Conservation (phyloP, 1,140 invertebrate species). For the Anastatus disparis region DNA sequence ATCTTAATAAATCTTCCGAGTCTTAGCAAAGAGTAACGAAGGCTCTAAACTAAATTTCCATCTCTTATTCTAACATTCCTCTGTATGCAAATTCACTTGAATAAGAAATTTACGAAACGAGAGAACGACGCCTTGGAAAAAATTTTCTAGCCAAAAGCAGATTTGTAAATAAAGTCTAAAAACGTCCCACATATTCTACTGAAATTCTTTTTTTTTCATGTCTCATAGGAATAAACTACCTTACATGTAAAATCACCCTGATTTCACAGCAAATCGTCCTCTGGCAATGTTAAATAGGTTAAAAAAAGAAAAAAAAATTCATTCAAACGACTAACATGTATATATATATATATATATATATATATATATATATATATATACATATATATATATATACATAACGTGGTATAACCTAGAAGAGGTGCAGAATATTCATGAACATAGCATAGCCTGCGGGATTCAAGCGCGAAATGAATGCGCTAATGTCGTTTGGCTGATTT, state of each 20-base stretch:
- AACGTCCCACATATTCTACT: no score
- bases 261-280: no score
- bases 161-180: no score
- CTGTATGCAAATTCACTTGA: not conserved
- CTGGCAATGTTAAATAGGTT: slow-evolving; percentile 15
- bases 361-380: not conserved
- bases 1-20: no score
- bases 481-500: slow-evolving; percentile 33
- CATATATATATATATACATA: not conserved
- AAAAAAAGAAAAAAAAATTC: slow-evolving; percentile 15
- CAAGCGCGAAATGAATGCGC: slow-evolving; percentile 6
- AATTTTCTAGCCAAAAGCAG: no score
- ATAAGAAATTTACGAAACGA: not conserved
- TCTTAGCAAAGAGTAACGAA: not conserved
- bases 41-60: not conserved
- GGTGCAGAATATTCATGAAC: slow-evolving; percentile 32
- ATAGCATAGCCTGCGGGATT: not conserved
- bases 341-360: not conserved
- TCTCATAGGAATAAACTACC: no score
- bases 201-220: no score
- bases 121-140: no score
- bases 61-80: not conserved
- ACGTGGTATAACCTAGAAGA: not conserved
- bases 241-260: no score
- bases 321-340: not conserved